Evolutionary conservation across 2,113 vertebrate species (phyloP).

Genomic region (Phocoena phocoena): DNA sequence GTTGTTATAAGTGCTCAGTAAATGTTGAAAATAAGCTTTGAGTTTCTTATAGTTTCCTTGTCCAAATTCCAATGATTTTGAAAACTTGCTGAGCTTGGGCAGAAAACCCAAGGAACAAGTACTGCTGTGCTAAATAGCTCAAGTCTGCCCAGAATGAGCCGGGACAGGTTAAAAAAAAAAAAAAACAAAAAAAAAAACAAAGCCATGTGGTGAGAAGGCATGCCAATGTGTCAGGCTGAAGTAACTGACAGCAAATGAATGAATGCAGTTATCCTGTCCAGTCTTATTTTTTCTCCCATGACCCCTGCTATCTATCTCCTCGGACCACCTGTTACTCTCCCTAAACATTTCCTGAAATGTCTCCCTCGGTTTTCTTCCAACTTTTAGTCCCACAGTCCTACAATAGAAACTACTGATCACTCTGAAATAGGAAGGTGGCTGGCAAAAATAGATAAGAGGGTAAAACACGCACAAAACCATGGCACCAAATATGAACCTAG

Average conservation of each 20-base stretch:
- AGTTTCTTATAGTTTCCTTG: conserved; percentile 45
- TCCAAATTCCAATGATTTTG: conserved; percentile 55
- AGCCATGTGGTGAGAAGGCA: conserved; percentile 34
- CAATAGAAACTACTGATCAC: conserved; percentile 40
- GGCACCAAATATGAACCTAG: background rate
- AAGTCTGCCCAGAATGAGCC: conserved; percentile 46
- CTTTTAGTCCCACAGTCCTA: conserved; percentile 1
- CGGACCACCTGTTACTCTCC: background rate
- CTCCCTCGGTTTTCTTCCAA: conserved; percentile 38
- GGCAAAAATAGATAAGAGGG: conserved; percentile 53
- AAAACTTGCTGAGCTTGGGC: conserved; percentile 35
- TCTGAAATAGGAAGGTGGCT: conserved; percentile 36
- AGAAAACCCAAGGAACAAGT: conserved; percentile 54
- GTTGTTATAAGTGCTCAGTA: conserved; percentile 57
- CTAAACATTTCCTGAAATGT: conserved; percentile 55
- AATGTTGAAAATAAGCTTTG: conserved; percentile 61
- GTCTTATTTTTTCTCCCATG: background rate
- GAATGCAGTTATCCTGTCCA: background rate
- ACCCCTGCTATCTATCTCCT: conserved; percentile 4
- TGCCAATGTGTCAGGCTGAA: conserved; percentile 29
- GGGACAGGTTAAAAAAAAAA: conserved; percentile 24
- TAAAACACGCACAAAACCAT: conserved; percentile 37
- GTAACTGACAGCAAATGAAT: conserved; percentile 45
- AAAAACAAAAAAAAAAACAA: conserved; percentile 34
- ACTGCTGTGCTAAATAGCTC: conserved; percentile 57